Evolutionary conservation across 2,113 vertebrate species (phyloP).

Genomic region (Cheilinus undulatus): DNA sequence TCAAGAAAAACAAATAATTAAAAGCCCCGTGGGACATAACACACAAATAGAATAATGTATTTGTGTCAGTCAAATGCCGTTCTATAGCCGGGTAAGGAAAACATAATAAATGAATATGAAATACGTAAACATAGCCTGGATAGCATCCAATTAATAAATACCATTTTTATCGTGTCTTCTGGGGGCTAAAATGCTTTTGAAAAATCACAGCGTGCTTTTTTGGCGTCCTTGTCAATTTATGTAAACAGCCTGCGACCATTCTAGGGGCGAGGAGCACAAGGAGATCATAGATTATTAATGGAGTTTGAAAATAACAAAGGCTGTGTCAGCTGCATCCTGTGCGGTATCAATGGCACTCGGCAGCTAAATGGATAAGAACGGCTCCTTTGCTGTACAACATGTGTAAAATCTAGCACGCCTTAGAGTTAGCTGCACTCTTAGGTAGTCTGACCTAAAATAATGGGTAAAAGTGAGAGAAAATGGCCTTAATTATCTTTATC

Average conservation of each 20-base stretch:
- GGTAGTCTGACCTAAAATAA: constrained; percentile 11
- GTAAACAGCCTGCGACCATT: constrained; percentile 78
- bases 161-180: constrained; percentile 70
- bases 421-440: constrained; percentile 7
- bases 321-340: constrained; percentile 66
- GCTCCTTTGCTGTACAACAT: constrained; percentile 26
- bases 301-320: constrained; percentile 74
- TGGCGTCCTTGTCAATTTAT: constrained; percentile 72
- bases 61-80: constrained; percentile 79
- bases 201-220: constrained; percentile 65
- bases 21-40: constrained; percentile 69
- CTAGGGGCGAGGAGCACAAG: constrained; percentile 59
- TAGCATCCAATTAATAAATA: constrained; percentile 77
- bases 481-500: constrained; percentile 37
- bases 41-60: constrained; percentile 82
- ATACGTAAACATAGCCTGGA: constrained; percentile 72
- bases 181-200: constrained; percentile 70
- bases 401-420: constrained; percentile 28
- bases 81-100: constrained; percentile 64
- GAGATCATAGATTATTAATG: constrained; percentile 78
- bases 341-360: constrained; percentile 54
- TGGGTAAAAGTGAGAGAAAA: constrained; percentile 7
- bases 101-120: constrained; percentile 78
- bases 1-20: constrained; percentile 80
- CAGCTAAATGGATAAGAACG: constrained; percentile 43